These are phyloP conservation scores for Drosophila sproati DNA, from an alignment of 1,140 invertebrate species.

Conservation along the genomic window DNA sequence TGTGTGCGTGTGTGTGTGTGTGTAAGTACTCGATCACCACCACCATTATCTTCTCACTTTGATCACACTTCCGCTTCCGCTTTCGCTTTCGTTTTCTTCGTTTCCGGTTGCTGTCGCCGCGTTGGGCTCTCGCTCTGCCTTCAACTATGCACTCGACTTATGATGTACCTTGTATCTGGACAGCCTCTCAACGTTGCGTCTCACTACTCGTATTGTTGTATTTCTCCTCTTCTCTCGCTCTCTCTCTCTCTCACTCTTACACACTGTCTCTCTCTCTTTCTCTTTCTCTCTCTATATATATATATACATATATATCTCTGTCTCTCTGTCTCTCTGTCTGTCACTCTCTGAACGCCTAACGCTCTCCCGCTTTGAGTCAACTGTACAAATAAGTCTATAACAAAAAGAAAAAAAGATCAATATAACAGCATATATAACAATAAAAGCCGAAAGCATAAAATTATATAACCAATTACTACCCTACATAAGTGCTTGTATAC, in stretches of 20 bases:
- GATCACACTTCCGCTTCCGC: background rate
- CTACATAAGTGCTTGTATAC: slow-evolving; percentile 42
- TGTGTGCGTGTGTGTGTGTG: background rate
- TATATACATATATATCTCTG: background rate
- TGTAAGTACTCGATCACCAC: slow-evolving; percentile 10
- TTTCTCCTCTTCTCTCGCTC: background rate
- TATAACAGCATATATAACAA: slow-evolving; percentile 31
- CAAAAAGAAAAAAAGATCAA: slow-evolving; percentile 12
- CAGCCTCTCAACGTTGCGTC: slow-evolving; percentile 9
- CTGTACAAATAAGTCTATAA: slow-evolving; percentile 53
- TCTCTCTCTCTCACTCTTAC: background rate
- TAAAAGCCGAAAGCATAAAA: slow-evolving; percentile 17
- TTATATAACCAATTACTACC: slow-evolving; percentile 45
- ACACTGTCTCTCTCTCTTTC: slow-evolving; percentile 2
- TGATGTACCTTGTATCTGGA: background rate
- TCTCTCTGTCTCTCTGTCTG: slow-evolving; percentile 23
- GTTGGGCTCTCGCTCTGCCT: slow-evolving; percentile 9
- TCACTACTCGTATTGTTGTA: background rate
- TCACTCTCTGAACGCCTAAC: slow-evolving; percentile 38
- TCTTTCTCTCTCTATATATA: slow-evolving; percentile 11
- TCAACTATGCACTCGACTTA: background rate
- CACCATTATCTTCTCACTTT: background rate
- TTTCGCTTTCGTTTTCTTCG: background rate
- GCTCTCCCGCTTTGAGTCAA: slow-evolving; percentile 62
- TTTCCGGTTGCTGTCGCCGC: slow-evolving; percentile 11